Percentiles rank a stretch among this genome's conserved stretches.
Conservation (phyloP, 2,797 vertebrate species). For the Pteropus rufus region DNA sequence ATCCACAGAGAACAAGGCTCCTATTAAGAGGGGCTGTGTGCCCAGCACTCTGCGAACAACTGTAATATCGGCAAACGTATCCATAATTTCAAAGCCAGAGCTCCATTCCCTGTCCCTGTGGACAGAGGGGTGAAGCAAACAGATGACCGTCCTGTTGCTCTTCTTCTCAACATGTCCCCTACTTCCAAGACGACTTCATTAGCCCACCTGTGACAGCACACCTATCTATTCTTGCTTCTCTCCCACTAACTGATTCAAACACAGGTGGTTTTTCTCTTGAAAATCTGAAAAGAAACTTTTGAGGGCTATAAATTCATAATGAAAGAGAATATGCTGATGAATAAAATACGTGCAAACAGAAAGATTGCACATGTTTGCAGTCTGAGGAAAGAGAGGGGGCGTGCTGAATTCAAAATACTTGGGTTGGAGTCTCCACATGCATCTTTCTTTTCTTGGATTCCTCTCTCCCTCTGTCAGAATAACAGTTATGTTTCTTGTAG, state of each 20-base stretch:
- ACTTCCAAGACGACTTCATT: background rate
- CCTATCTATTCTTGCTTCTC: background rate
- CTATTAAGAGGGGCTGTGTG: background rate
- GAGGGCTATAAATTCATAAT: background rate
- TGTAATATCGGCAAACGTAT: background rate
- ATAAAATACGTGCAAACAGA: background rate
- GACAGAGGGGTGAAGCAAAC: background rate
- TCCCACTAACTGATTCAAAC: background rate
- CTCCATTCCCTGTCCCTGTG: background rate
- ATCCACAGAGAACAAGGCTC: background rate
- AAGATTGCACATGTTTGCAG: background rate
- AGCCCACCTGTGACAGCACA: background rate
- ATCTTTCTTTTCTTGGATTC: slow-evolving; percentile 10
- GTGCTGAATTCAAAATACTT: background rate
- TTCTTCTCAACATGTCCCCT: background rate
- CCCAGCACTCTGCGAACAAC: background rate
- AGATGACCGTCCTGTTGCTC: background rate
- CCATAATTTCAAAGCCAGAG: background rate
- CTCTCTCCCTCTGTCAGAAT: background rate
- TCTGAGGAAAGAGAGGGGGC: background rate
- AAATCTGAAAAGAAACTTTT: background rate
- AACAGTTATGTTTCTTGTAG: slow-evolving; percentile 31
- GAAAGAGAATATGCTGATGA: background rate
- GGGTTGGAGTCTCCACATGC: background rate
- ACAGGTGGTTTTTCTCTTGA: background rate